Percentiles rank a stretch among this genome's conserved stretches.
Conservation (phyloP, 2,113 vertebrate genomes). For the Hypanus sabinus region DNA sequence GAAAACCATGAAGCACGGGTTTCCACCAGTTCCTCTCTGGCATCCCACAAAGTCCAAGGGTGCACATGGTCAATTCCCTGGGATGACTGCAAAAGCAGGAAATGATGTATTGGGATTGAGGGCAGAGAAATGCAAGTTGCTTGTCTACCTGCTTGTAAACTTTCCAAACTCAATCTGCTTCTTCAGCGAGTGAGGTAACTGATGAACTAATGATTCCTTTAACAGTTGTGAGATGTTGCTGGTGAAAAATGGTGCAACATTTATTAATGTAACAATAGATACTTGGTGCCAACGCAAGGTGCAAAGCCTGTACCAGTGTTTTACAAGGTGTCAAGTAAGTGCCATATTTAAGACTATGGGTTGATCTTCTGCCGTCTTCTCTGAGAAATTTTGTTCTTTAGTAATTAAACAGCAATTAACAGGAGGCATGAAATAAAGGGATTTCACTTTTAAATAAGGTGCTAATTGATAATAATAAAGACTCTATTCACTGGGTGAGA, state of each 20-base stretch:
- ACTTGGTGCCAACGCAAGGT: background rate
- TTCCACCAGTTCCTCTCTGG: no score
- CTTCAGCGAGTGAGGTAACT: background rate
- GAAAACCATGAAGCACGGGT: no score
- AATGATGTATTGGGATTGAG: no score
- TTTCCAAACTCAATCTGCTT: background rate
- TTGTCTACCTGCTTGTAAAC: background rate
- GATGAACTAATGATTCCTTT: background rate
- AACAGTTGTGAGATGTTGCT: background rate
- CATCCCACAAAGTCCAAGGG: no score
- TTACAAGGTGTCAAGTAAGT: background rate
- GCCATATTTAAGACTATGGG: background rate
- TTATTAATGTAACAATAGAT: background rate
- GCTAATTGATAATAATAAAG: slow-evolving; percentile 25
- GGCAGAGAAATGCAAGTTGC: background rate
- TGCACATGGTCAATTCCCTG: no score
- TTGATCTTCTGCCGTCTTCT: background rate
- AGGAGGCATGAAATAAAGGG: background rate
- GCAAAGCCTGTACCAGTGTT: background rate
- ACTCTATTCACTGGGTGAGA: background rate
- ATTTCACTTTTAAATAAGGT: slow-evolving; percentile 22
- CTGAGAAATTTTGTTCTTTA: background rate
- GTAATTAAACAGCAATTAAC: background rate
- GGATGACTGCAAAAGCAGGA: background rate
- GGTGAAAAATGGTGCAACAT: background rate